phyloP scores from a whole-genome alignment of 2,797 vertebrate species.

The Etheostoma perlongum region DNA sequence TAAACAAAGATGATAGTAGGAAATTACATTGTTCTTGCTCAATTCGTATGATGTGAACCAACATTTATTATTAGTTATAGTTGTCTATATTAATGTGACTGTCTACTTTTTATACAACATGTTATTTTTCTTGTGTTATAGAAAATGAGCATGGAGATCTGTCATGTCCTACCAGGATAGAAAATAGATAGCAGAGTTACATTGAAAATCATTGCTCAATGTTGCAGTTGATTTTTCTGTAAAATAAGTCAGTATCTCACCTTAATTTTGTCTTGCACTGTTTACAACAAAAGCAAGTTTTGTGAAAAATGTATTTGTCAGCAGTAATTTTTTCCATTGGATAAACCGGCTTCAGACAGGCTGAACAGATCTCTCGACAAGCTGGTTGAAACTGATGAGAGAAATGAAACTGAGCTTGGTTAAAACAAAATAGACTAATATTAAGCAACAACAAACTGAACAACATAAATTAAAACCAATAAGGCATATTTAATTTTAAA shows the following conservation, averaged over 20 bases:
- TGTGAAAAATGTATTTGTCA: slow-evolving; percentile 86
- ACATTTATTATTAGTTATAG: neutral
- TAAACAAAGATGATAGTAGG: neutral
- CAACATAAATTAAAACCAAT: slow-evolving; percentile 11
- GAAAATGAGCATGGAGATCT: too few species aligned
- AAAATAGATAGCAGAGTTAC: neutral
- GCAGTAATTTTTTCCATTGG: slow-evolving; percentile 84
- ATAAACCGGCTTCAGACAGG: slow-evolving; percentile 86
- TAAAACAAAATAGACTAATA: neutral
- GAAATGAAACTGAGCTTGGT: slow-evolving; percentile 30
- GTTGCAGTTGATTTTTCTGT: slow-evolving; percentile 11
- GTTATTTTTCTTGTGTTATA: too few species aligned
- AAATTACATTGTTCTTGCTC: neutral
- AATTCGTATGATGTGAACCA: neutral
- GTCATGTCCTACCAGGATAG: too few species aligned
- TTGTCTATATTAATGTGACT: neutral
- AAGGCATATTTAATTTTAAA: slow-evolving; percentile 24
- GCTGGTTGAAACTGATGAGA: slow-evolving; percentile 81
- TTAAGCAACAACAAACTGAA: slow-evolving; percentile 8
- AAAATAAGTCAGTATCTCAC: slow-evolving; percentile 76
- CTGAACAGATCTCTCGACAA: slow-evolving; percentile 82
- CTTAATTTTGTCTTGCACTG: slow-evolving; percentile 88
- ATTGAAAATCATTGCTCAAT: neutral
- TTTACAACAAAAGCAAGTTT: slow-evolving; percentile 89
- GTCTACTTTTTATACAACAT: too few species aligned